Evolutionary conservation across 2,797 vertebrate genomes (phyloP).

Genomic region (Yasuhikotakia modesta): DNA sequence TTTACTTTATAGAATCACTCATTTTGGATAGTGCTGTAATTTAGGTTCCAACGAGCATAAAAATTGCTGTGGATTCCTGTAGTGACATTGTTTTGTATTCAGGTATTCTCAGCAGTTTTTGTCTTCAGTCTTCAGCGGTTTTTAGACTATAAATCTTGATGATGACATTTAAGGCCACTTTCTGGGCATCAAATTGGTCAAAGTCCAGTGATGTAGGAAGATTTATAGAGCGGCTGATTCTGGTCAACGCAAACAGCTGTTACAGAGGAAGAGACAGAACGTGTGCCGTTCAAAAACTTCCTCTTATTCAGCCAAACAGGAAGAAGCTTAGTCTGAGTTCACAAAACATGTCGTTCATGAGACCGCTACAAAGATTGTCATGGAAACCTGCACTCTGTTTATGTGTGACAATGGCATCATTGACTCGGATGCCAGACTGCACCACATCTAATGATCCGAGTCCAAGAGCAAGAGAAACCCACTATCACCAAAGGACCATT

Average conservation of each 20-base stretch:
- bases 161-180: neutral
- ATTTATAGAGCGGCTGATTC: slow-evolving; percentile 30
- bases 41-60: slow-evolving; percentile 1
- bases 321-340: slow-evolving; percentile 42
- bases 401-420: slow-evolving; percentile 41
- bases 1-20: neutral
- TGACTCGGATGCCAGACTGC: slow-evolving; percentile 1
- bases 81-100: neutral
- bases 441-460: slow-evolving; percentile 6
- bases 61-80: neutral
- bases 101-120: too few relatives aligned
- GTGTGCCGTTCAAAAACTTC: slow-evolving; percentile 45
- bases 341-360: slow-evolving; percentile 47
- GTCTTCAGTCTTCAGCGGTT: neutral
- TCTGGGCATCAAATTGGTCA: slow-evolving; percentile 6
- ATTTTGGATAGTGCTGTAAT: slow-evolving; percentile 1
- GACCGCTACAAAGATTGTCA: slow-evolving; percentile 44
- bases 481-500: slow-evolving; percentile 17
- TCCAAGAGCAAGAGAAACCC: slow-evolving; percentile 7
- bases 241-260: slow-evolving; percentile 47
- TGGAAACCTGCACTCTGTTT: slow-evolving; percentile 35
- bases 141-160: slow-evolving; percentile 31
- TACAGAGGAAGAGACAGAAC: slow-evolving; percentile 39
- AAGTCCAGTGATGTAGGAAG: slow-evolving; percentile 36
- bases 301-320: slow-evolving; percentile 52